Conservation (phyloP, 92 coral and sea anemone genomes). For the Plumapathes pennacea region DNA sequence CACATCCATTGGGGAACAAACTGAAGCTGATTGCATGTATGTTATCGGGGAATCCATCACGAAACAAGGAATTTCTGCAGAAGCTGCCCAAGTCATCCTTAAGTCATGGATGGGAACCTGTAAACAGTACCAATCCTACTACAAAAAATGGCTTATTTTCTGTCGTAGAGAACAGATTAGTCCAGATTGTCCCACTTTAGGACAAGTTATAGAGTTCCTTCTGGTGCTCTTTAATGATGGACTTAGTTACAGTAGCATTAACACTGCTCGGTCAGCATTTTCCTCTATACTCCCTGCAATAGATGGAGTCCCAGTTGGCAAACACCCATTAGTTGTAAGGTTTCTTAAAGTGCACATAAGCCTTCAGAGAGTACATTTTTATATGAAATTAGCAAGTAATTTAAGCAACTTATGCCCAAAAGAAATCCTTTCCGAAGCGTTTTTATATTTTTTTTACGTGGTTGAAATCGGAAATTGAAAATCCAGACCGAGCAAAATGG, state of each 20-base stretch:
- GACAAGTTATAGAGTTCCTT: constrained; percentile 5
- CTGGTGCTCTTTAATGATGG: background rate
- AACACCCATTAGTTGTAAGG: too few relatives aligned
- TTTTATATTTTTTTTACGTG: too few relatives aligned
- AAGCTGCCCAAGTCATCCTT: constrained; percentile 6
- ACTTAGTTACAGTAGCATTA: constrained; percentile 1
- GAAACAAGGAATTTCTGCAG: background rate
- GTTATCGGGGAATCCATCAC: constrained; percentile 2
- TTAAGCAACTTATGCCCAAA: too few relatives aligned
- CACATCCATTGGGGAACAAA: constrained; percentile 4
- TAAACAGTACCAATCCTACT: constrained; percentile 8
- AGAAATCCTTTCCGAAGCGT: too few relatives aligned
- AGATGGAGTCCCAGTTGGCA: background rate
- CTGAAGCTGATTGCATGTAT: constrained; percentile 5
- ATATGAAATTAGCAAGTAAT: too few relatives aligned
- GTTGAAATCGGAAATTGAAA: too few relatives aligned
- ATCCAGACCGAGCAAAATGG: too few relatives aligned
- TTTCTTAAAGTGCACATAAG: too few relatives aligned
- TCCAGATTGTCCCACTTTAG: constrained; percentile 5
- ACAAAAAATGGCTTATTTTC: constrained; percentile 11
- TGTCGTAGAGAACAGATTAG: constrained; percentile 10
- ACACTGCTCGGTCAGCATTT: constrained; percentile 9
- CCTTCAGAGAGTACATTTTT: too few relatives aligned
- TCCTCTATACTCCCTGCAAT: constrained; percentile 3
- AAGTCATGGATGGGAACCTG: constrained; percentile 2